These are phyloP conservation scores for Saguinus midas DNA, from an alignment of 2,113 vertebrate species.

Conservation along the genomic window DNA sequence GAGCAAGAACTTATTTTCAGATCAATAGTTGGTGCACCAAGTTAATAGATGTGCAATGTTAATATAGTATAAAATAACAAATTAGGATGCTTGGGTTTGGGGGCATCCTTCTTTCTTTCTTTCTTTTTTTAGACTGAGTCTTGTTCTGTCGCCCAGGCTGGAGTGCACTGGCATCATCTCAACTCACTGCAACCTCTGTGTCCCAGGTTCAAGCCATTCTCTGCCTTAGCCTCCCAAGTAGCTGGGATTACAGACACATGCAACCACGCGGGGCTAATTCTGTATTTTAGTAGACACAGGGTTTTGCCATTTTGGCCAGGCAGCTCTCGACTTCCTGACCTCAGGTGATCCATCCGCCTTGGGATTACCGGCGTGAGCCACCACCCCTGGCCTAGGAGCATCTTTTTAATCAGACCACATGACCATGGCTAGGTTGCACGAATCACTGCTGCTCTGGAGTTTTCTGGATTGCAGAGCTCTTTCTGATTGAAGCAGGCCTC, in stretches of 20 bases:
- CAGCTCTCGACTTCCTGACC: too few relatives aligned
- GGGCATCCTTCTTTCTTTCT: neutral
- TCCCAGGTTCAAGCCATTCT: too few relatives aligned
- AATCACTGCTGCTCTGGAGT: slow-evolving; percentile 63
- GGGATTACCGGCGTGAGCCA: too few relatives aligned
- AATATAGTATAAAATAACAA: slow-evolving; percentile 78
- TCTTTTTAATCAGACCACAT: slow-evolving; percentile 63
- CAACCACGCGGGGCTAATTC: too few relatives aligned
- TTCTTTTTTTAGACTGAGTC: neutral
- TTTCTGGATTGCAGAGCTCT: slow-evolving; percentile 63
- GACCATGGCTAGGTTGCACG: slow-evolving; percentile 67
- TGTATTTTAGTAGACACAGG: too few relatives aligned
- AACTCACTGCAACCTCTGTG: too few relatives aligned
- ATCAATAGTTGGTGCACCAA: slow-evolving; percentile 81
- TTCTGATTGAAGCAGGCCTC: slow-evolving; percentile 64
- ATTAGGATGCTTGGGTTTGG: slow-evolving; percentile 71
- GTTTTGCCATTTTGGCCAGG: too few relatives aligned
- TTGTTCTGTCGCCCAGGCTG: too few relatives aligned
- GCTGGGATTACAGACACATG: too few relatives aligned
- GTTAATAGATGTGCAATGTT: slow-evolving; percentile 82
- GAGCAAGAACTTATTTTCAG: slow-evolving; percentile 81
- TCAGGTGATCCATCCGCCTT: too few relatives aligned
- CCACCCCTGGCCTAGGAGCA: neutral
- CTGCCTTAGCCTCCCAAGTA: too few relatives aligned
- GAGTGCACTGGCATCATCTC: too few relatives aligned